These are phyloP conservation scores for Hippocampus comes DNA, from an alignment of 2,113 vertebrate genomes.

Conservation along the genomic window DNA sequence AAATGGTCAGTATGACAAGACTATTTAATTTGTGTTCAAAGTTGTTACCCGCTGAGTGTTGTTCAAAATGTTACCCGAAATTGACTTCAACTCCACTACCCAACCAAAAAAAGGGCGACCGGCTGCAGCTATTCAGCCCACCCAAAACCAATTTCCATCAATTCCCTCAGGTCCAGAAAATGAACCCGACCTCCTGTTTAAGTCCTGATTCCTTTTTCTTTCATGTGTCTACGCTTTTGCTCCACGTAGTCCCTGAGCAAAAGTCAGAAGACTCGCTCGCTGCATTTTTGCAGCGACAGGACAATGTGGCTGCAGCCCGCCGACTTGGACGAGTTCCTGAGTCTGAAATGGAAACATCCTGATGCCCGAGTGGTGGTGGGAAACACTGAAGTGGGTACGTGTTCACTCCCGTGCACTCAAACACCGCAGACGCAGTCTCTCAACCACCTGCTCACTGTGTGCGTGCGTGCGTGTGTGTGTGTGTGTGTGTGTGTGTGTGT, in stretches of 20 bases:
- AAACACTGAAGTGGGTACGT: conserved; percentile 96
- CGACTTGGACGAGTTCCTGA: conserved; percentile 76
- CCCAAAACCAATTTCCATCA: too few relatives aligned
- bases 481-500: not conserved
- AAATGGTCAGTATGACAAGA: too few relatives aligned
- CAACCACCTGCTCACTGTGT: not conserved
- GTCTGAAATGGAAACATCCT: conserved; percentile 80
- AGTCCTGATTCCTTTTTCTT: not conserved
- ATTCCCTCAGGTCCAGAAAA: too few relatives aligned
- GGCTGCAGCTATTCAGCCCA: too few relatives aligned
- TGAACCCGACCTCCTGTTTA: too few relatives aligned
- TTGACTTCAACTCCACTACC: too few relatives aligned
- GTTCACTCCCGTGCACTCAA: not conserved
- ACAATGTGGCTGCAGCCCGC: conserved; percentile 85
- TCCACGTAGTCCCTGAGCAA: conserved; percentile 72
- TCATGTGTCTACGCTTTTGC: not conserved
- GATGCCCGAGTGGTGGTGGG: conserved; percentile 86
- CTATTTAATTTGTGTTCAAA: too few relatives aligned
- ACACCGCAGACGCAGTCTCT: not conserved
- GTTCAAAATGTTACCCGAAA: too few relatives aligned
- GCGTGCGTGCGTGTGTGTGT: not conserved
- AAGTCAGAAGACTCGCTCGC: conserved; percentile 18
- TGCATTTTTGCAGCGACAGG: conserved; percentile 82
- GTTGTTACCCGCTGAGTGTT: too few relatives aligned
- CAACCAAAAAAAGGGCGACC: too few relatives aligned